Base-by-base conservation (phyloP, 1,140 invertebrate genomes). In the Delia radicum region DNA sequence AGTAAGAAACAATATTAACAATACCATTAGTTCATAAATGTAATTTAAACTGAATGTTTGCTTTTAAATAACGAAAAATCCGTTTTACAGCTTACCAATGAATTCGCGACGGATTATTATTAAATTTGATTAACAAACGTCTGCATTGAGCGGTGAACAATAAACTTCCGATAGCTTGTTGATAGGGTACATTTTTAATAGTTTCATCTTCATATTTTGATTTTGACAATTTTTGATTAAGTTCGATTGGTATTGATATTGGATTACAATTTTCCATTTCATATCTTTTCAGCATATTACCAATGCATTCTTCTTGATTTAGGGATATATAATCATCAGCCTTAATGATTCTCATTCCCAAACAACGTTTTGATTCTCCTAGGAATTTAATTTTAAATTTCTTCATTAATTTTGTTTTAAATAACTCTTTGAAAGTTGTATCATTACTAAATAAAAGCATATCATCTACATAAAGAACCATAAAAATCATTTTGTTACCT, bases 401-500 rank as follows among this genome's bases (percentile, higher is more conserved):
- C n/a, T 55, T 12, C 8, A 18, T 18, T 21, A 55, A 21, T 18
- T 15, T 18, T 55, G 15, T 21, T 21, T 55, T 21, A 55, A 55
- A 18, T 18, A 15, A 21, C n/a, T 55, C 8, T 15, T 5, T 55
- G n/a, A 18, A 21, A 55, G 5, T 15, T 6, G 8, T 18, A 18
- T 55, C 18, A 12, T 55, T 55, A 1, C 5, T 18, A 15, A 55
- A 55, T 26, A 74, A 12, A 4, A 75, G 15, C 10, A 75, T 15
- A n/a, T 75, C 74, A 42, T 75, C 74, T 21, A 75, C 74, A 29
- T 75, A 75, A 21, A 75, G 28, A 10, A 61, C 74, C 2, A 65
- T 75, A 24, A 24, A 27, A 33, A 13, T 75, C 33, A 24, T 31
- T 27, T 31, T 31, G 8, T 75, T 46, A 1, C 21, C 13, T 3